phyloP scores from a whole-genome alignment of 2,113 vertebrate species.

The Rhombomys opimus region DNA sequence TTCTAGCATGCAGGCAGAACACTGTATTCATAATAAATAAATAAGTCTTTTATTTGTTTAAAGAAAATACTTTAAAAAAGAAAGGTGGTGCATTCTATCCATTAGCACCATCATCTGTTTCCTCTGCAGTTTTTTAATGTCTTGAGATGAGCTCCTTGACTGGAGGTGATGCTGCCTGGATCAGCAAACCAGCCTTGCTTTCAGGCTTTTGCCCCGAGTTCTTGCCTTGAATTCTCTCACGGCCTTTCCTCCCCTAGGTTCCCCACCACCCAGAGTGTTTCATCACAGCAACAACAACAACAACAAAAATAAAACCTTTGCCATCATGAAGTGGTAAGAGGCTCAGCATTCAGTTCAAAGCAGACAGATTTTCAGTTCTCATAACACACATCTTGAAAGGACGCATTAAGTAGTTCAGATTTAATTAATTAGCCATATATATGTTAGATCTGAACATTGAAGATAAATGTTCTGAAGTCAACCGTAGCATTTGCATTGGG shows the following conservation, averaged over 20 bases:
- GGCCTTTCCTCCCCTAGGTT: background rate
- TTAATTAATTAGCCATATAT: constrained; percentile 7
- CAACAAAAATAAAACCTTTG: background rate
- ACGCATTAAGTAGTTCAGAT: background rate
- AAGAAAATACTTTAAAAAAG: too few species aligned
- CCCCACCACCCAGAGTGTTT: too few species aligned
- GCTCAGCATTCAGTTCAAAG: background rate
- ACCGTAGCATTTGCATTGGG: background rate
- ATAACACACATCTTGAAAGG: constrained; percentile 6
- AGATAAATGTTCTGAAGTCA: background rate
- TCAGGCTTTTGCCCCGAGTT: background rate
- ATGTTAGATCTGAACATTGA: background rate
- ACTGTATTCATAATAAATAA: too few species aligned
- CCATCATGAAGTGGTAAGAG: background rate
- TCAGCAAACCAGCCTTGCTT: background rate
- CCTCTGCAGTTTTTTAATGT: background rate
- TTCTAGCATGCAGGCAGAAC: too few species aligned
- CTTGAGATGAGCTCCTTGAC: background rate
- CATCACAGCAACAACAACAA: background rate
- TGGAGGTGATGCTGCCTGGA: too few species aligned
- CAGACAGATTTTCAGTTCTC: background rate
- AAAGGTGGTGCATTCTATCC: background rate
- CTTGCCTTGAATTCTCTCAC: background rate
- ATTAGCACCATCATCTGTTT: too few species aligned
- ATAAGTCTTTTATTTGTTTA: too few species aligned